Evolutionary conservation across 2,113 vertebrate genomes (phyloP).

Genomic region (Pardalotus punctatus): DNA sequence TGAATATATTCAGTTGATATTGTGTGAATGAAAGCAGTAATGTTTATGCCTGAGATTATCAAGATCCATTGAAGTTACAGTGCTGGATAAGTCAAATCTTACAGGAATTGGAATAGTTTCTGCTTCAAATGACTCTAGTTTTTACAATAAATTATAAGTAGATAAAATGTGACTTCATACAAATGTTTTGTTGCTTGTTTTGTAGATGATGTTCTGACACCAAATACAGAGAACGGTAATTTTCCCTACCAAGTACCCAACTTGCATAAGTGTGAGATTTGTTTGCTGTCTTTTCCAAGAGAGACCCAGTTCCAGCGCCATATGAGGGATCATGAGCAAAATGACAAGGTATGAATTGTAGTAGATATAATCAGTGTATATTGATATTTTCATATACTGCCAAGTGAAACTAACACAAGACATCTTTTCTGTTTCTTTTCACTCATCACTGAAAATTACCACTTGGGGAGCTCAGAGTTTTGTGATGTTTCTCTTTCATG

Average conservation of each 20-base stretch:
- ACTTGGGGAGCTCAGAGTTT: neutral
- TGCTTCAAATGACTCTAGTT: neutral
- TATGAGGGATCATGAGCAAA: conserved; percentile 90
- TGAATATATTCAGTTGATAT: neutral
- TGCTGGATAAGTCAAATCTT: neutral
- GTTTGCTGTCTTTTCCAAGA: conserved; percentile 86
- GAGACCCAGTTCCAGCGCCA: conserved; percentile 94
- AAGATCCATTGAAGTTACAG: neutral
- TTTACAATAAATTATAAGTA: neutral
- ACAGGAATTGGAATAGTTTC: neutral
- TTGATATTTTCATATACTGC: neutral
- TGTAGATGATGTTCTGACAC: conserved; percentile 75
- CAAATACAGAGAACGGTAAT: conserved; percentile 68
- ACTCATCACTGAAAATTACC: neutral
- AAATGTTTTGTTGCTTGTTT: conserved; percentile 18
- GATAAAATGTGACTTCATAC: neutral
- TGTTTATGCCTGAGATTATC: neutral
- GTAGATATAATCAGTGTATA: neutral
- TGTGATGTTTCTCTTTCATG: neutral
- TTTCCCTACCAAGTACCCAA: conserved; percentile 77
- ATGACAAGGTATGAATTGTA: conserved; percentile 86
- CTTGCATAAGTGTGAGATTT: conserved; percentile 89
- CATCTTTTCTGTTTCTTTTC: neutral
- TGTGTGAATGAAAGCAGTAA: neutral
- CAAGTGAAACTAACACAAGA: neutral